Conservation (phyloP, 92 coral and sea anemone genomes). For the Zoanthus sansibaricus region DNA sequence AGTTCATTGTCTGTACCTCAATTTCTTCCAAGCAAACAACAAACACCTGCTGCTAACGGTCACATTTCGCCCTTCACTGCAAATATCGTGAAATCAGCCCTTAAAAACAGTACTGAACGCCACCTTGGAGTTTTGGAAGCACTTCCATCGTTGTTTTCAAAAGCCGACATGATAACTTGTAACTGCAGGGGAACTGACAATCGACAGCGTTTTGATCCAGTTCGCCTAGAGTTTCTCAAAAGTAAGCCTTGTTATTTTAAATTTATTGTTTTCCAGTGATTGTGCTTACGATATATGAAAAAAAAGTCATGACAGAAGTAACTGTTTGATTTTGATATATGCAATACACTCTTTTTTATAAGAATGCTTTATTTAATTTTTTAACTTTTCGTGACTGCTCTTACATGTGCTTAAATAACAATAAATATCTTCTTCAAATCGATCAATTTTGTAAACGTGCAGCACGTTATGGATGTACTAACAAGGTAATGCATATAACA, state of each 20-base stretch:
- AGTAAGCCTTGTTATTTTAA: slow-evolving; percentile 1
- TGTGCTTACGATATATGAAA: too few species aligned
- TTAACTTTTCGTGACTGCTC: too few species aligned
- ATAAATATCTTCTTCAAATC: too few species aligned
- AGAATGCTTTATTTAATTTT: too few species aligned
- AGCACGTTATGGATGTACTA: too few species aligned
- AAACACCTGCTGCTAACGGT: neutral
- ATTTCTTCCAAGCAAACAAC: neutral
- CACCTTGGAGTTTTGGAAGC: slow-evolving; percentile 13
- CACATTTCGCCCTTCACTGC: neutral
- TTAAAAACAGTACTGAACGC: neutral
- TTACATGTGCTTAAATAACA: too few species aligned
- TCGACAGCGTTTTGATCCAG: neutral
- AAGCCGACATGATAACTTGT: neutral
- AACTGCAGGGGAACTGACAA: slow-evolving; percentile 1
- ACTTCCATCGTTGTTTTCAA: neutral
- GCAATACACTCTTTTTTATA: too few species aligned
- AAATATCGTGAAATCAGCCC: neutral
- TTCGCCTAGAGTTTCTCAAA: neutral
- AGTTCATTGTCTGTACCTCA: too few species aligned
- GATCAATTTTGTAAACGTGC: too few species aligned
- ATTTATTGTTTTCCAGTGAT: neutral
- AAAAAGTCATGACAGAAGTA: too few species aligned
- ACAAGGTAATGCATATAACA: too few species aligned
- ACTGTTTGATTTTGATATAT: too few species aligned